Base-by-base conservation (phyloP, 2,888 invertebrate species). In the Crocallis elinguaria region DNA sequence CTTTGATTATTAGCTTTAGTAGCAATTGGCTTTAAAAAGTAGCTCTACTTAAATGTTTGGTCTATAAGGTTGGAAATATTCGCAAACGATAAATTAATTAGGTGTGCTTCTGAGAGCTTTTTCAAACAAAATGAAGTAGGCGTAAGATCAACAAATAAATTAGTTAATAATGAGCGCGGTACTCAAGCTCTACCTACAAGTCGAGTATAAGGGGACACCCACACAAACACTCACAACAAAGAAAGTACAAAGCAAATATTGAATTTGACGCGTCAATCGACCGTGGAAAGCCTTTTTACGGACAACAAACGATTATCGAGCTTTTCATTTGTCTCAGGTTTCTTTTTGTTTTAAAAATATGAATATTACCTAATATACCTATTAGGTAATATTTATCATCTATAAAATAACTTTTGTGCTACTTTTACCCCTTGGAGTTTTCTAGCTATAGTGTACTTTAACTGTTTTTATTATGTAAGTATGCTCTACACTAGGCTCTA, bases 211-310 rank as follows among this genome's bases (percentile, higher is more conserved):
- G 5, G 50, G 38, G 32, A 25, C 19, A 29, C 14, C 27, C 13
- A 49, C 19, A 35, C 44, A 16, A 35, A 29, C 33, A 39, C 32
- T 25, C 5, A 29, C 54, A 46, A 57, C 55, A 60, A 60, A 54
- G 56, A 50, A 51, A 50, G 43, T 23, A 30, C 43, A 30, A 51
- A 49, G 57, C 44, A 57, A 64, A 64, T 55, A 61, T 60, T 60
- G 55, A 44, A 49, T 52, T 51, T 56, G 51, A 62, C 62, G 49
- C 59, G 43, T 55, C 51, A 53, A 61, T 57, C 43, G 49, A 55
- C 57, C 54, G 45, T 57, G 54, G 49, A 63, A 50, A 55, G 29
- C 48, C 44, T 55, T 54, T 44, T 44, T 46, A 42, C 30, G 35
- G 50, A 51, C 48, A 46, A 64, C 59, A 61, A 54, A 50, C 58